Evolutionary conservation across 2,113 vertebrate genomes (phyloP).

Genomic region (Neopipo cinnamomea): DNA sequence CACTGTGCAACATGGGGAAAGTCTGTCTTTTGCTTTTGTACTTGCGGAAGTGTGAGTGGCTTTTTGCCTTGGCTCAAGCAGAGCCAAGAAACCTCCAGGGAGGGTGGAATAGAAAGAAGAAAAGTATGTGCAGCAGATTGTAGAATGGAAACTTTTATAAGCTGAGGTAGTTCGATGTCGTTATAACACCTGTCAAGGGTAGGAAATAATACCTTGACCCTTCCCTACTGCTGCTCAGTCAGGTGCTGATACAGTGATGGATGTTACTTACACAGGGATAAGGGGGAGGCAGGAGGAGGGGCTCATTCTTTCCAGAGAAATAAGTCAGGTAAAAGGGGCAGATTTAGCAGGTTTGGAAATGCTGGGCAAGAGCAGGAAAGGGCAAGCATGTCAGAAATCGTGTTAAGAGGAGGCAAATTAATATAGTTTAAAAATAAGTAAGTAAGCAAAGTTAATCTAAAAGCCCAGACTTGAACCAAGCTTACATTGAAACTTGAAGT

Average conservation of each 20-base stretch:
- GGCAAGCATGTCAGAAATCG: neutral
- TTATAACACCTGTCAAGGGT: neutral
- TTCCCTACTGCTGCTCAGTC: neutral
- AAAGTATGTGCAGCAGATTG: rapidly evolving
- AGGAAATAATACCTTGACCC: neutral
- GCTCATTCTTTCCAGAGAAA: neutral
- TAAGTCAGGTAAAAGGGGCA: neutral
- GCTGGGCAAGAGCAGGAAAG: neutral
- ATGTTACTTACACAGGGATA: conserved; percentile 28
- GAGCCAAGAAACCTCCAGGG: neutral
- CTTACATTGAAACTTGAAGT: neutral
- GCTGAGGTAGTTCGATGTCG: neutral
- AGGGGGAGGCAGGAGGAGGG: neutral
- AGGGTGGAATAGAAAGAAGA: neutral
- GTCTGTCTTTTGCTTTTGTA: neutral
- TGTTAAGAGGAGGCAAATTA: neutral
- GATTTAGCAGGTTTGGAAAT: neutral
- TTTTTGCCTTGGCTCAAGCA: neutral
- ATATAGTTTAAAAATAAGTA: neutral
- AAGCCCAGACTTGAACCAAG: neutral
- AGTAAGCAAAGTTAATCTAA: neutral
- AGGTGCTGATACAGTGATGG: conserved; percentile 16
- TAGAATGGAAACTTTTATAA: neutral
- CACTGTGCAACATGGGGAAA: neutral
- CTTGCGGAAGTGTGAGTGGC: neutral